phyloP scores from a whole-genome alignment of 2,888 invertebrate genomes.

The Ecliptopera silaceata region DNA sequence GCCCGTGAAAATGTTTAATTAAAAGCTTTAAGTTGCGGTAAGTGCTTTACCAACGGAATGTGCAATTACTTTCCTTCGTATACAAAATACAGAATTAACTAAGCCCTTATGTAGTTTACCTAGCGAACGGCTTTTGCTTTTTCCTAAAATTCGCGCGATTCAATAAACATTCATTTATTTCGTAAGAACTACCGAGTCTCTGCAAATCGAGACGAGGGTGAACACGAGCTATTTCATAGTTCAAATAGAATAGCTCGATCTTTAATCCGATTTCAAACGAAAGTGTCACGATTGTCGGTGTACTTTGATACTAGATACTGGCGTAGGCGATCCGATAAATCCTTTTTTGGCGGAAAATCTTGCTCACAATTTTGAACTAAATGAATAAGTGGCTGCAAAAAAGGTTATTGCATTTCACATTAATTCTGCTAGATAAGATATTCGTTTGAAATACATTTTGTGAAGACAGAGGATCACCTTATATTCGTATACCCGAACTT shows the following conservation, averaged over 20 bases:
- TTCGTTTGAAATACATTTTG: no score
- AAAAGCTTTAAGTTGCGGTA: conserved; percentile 3
- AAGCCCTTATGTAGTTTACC: neutral
- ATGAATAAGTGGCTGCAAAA: no score
- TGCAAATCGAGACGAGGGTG: conserved; percentile 12
- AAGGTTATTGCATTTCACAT: neutral
- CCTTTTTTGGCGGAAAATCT: neutral
- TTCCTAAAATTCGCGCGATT: neutral
- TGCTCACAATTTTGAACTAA: neutral
- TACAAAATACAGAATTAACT: neutral
- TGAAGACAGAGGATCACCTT: no score
- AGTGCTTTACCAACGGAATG: neutral
- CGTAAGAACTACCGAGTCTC: neutral
- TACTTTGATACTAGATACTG: neutral
- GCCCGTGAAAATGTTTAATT: conserved; percentile 11
- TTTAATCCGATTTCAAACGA: conserved; percentile 4
- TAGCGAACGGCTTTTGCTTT: neutral
- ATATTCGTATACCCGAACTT: no score
- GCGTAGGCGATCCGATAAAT: neutral
- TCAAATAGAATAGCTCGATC: conserved; percentile 13
- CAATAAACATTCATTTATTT: neutral
- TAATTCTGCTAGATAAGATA: no score
- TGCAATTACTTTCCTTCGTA: neutral
- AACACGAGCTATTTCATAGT: conserved; percentile 11
- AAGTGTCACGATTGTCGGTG: conserved; percentile 1